Percentiles rank a stretch among this genome's conserved stretches.
Evolutionary conservation across 2,797 vertebrate genomes (phyloP).

Genomic region (Tenualosa thibaudeaui): DNA sequence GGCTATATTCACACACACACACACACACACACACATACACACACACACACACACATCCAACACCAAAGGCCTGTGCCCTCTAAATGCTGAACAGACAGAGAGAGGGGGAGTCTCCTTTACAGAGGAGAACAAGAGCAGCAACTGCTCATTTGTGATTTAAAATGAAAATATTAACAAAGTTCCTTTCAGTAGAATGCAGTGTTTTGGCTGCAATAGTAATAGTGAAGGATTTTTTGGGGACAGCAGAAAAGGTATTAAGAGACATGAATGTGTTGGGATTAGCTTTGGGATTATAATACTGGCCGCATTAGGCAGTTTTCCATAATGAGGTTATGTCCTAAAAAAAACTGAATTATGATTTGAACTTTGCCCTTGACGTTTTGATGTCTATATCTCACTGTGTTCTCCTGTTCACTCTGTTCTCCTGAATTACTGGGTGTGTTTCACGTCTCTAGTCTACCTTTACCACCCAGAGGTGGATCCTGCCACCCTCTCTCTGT

Average conservation of each 20-base stretch:
- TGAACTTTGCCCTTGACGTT: not conserved
- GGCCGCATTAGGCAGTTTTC: not conserved
- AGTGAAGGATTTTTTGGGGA: not conserved
- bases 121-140: not conserved
- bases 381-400: not conserved
- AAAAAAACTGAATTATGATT: not conserved
- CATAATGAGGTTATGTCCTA: not conserved
- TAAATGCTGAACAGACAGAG: not conserved
- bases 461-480: not conserved
- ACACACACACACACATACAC: not conserved
- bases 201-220: not conserved
- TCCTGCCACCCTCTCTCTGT: slow-evolving; percentile 29
- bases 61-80: not conserved
- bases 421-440: not conserved
- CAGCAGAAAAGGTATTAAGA: not conserved
- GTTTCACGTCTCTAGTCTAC: not conserved
- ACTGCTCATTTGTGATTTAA: not conserved
- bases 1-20: not conserved
- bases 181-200: not conserved
- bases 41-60: not conserved
- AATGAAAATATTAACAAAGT: not conserved
- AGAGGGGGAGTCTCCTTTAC: not conserved
- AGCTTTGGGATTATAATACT: not conserved
- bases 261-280: not conserved
- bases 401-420: not conserved